These are phyloP conservation scores for Capreolus pygargus DNA, from an alignment of 2,113 vertebrate genomes.

Conservation along the genomic window DNA sequence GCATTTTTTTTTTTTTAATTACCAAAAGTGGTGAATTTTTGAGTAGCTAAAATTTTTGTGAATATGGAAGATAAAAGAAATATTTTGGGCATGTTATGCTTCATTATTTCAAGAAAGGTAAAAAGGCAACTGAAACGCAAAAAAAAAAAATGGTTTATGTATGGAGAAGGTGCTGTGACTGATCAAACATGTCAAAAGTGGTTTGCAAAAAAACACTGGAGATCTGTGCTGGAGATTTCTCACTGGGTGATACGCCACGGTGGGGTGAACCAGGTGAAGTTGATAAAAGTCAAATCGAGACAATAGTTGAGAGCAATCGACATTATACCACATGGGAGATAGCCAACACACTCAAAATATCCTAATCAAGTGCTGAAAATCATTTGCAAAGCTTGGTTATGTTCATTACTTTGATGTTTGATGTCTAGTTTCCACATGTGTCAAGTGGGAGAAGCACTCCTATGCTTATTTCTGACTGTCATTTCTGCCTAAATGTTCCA, in stretches of 20 bases:
- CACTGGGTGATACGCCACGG: accelerated
- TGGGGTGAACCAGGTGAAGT: background rate
- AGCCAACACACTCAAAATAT: background rate
- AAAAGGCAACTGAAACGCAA: background rate
- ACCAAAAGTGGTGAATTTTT: background rate
- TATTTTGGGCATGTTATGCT: background rate
- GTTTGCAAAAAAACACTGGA: background rate
- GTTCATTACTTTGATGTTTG: background rate
- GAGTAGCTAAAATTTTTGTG: background rate
- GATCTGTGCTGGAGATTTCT: background rate
- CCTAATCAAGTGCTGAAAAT: background rate
- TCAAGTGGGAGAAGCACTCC: background rate
- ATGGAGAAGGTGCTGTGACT: background rate
- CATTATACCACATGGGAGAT: background rate
- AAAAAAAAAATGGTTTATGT: background rate
- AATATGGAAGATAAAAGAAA: background rate
- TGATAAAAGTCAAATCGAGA: background rate
- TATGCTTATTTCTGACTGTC: background rate
- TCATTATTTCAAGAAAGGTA: background rate
- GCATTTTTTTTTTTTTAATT: background rate
- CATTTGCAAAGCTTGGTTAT: background rate
- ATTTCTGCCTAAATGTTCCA: background rate
- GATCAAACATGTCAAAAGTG: background rate
- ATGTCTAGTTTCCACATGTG: background rate
- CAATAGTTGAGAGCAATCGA: background rate